phyloP scores from a whole-genome alignment of 2,797 vertebrate genomes.

The Percopsis omiscomaycus region DNA sequence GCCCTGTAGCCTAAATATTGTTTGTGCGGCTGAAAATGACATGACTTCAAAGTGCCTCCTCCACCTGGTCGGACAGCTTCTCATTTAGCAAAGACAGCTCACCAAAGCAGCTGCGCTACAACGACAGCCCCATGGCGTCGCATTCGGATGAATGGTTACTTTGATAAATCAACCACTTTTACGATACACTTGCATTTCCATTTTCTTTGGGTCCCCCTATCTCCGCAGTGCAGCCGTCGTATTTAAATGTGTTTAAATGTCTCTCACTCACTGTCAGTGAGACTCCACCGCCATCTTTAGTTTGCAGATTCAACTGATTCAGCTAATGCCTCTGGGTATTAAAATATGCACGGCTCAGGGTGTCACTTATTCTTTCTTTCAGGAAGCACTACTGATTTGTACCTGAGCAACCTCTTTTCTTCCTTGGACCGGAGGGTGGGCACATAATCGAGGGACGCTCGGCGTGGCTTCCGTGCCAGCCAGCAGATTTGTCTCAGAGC shows the following conservation, averaged over 20 bases:
- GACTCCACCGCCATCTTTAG: constrained; percentile 31
- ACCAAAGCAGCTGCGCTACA: constrained; percentile 35
- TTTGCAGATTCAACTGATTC: constrained; percentile 68
- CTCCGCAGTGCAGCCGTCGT: constrained; percentile 37
- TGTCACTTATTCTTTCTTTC: constrained; percentile 63
- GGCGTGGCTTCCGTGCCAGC: constrained; percentile 35
- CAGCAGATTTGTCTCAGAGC: constrained; percentile 31
- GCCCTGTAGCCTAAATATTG: constrained; percentile 24
- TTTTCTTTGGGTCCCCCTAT: neutral
- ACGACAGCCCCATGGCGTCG: constrained; percentile 45
- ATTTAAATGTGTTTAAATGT: constrained; percentile 55
- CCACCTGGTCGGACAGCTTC: constrained; percentile 43
- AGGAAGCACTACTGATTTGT: constrained; percentile 38
- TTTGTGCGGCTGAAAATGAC: constrained; percentile 44
- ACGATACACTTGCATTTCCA: constrained; percentile 49
- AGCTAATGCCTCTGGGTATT: constrained; percentile 53
- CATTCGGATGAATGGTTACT: constrained; percentile 56
- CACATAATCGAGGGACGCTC: constrained; percentile 48
- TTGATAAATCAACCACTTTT: constrained; percentile 18
- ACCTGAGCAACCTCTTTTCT: constrained; percentile 38
- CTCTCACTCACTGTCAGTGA: constrained; percentile 39
- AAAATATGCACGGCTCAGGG: constrained; percentile 69
- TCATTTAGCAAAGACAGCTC: constrained; percentile 49
- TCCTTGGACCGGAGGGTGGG: constrained; percentile 31
- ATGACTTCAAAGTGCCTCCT: constrained; percentile 52